Base-by-base conservation (phyloP, 2,113 vertebrate species). In the Oreotrochilus melanogaster region DNA sequence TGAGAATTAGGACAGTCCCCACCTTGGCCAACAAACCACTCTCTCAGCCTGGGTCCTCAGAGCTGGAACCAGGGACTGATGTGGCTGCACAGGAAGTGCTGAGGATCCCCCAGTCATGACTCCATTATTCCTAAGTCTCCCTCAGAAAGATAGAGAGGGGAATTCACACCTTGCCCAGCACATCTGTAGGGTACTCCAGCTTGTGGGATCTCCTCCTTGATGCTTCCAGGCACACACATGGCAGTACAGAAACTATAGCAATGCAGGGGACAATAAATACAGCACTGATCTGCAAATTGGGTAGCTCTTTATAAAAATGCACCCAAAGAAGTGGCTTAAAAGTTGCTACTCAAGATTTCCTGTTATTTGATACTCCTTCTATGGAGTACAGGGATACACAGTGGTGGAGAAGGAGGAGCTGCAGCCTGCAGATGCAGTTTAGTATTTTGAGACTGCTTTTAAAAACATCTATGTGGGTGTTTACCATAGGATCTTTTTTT, bases 391-490 rank as follows among this genome's bases (percentile, higher is more conserved):
- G 71, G 75, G 88, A 48, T 18, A 14, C 67, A 21, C 6, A 4
- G 54, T 53, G 89, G 14, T 65, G 76, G 65, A 87, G 65, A 70
- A 62, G 78, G 82, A 93, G 84, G 7, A 89, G 87, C 84, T 93
- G 81, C 92, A 95, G 57, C 94, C 91, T 39, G 76, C 58, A 89
- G 86, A 89, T 65, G 61, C 80, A 84, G 65, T 86, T 95, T 43
- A 81, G 60, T 64, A 84, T 84, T 81, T 90, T 54, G 76, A 95
- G 73, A 50, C 61, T 85, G 91, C 93, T 91, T 93, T 94, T 94
- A 82, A 96, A 92, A 95, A 53, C 58, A 75, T 66, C 31, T 45
- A 14, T 11, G 89, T 95, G 94, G 89, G 93, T 88, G 93, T 95
- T 89, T 88, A 80, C 69, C 66, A 88, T 94, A 87, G 33, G 39